Base-by-base conservation (phyloP, 2,797 vertebrate species). In the Takifugu rubripes region DNA sequence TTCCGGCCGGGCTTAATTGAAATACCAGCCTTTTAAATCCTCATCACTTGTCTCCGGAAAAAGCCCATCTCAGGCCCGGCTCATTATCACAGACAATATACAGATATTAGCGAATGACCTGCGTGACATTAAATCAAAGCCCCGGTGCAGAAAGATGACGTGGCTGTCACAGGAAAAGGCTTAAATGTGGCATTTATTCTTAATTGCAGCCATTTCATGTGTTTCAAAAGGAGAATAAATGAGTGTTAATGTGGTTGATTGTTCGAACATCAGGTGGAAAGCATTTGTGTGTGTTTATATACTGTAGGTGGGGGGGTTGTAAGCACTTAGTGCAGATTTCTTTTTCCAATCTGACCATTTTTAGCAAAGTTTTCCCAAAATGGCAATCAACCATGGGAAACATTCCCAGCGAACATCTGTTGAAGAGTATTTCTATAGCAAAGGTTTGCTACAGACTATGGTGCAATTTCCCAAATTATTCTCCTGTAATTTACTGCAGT, bases 1-100 rank as follows among this genome's bases (percentile, higher is more conserved):
- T 51, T 68, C 52, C 16, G 46, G 58, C 57, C 33, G 24, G 65
- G 59, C 59, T 64, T 73, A 75, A 81, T 72, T 83, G 67, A 74
- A 72, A 80, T 66, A 53, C 49, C 56, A 9, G 68, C 54, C 72
- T 84, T 79, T 85, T 74, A 77, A 77, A 72, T 66, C 72, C 62
- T 63, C 74, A 74, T 77, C 77, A 72, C 58, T 68, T 69, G 64
- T 68, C 72, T 46, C 26, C 9, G 2, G 48, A 70, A 69, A 72
- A 59, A 7, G 62, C 49, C 53, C 31, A 3, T 46, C 64, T 68
- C 68, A 59, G 44, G 24, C 65, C 44, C 12, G 0, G 58, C 62
- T 83, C 72, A 75, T 85, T 83, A 78, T 75, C 60, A 59, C 52
- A 58, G 61, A 75, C 73, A 57, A 67, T 69, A 27, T 49, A 43